Base-by-base conservation (phyloP, 2,888 invertebrate species). In the Plebejus melissa region DNA sequence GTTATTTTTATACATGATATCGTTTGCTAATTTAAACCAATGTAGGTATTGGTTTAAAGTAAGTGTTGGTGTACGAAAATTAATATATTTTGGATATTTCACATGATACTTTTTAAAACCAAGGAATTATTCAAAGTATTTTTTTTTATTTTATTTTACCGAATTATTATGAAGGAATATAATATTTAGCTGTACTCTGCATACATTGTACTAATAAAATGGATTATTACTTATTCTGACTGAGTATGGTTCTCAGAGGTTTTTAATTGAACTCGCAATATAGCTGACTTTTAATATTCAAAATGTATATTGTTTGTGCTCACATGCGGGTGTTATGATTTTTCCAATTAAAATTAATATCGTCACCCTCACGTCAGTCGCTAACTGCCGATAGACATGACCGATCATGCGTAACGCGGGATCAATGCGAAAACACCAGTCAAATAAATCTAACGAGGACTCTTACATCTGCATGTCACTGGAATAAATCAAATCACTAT, bases 401-500 rank as follows among this genome's bases (percentile, higher is more conserved):
- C 90, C 92, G 87, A 93, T 93, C 90, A 91, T 87, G 90, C 91
- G 90, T 88, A 87, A 89, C 88, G 84, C 78, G 83, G 83, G 82
- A 89, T 90, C 89, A 89, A 90, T 90, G 85, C 85, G 86, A 89
- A 90, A 91, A 91, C 90, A 90, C 87, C 90, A 92, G 91, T 90
- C 91, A 88, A 90, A 92, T 91, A 93, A 91, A 93, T 92, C 90
- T 93, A 93, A 93, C 93, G 89, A 93, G 92, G 82, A 87, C 90
- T 85, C 88, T 89, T 85, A 87, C 91, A 93, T 93, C 93, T 93
- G 93, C 93, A 93, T 93, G 92, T 90, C 91, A 90, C 86, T 89
- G 87, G 91, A 89, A 93, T 93, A 93, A 93, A 93, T 93, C 93
- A 93, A 93, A 93, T 93, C 92, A 91, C 90, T 83, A 87, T 91